phyloP scores from a whole-genome alignment of 2,888 invertebrate genomes.

The Tinea pellionella region DNA sequence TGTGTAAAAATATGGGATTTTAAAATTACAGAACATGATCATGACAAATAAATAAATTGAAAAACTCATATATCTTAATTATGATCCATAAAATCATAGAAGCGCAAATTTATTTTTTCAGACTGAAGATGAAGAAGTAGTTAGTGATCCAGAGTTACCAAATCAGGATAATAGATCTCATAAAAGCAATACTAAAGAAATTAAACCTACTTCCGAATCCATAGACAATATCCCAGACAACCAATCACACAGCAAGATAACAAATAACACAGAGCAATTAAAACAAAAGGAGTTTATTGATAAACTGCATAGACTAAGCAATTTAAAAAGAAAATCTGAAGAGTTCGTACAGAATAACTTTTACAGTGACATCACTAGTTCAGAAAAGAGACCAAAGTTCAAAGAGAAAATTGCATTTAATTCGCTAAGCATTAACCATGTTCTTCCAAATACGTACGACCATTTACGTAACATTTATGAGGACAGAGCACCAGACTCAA shows the following conservation, averaged over 20 bases:
- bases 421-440: constrained; percentile 32
- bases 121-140: constrained; percentile 54
- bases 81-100: too few species aligned
- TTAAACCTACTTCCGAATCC: neutral
- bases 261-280: constrained; percentile 34
- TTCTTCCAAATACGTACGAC: constrained; percentile 39
- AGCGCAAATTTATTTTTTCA: constrained; percentile 22
- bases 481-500: constrained; percentile 45
- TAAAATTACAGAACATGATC: too few species aligned
- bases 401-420: constrained; percentile 43
- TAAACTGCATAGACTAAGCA: constrained; percentile 53
- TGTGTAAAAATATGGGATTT: too few species aligned
- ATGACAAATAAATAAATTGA: too few species aligned
- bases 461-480: constrained; percentile 46
- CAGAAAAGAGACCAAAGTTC: constrained; percentile 53
- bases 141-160: constrained; percentile 41
- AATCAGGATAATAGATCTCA: constrained; percentile 38
- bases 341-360: constrained; percentile 57
- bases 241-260: constrained; percentile 29
- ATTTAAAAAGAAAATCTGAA: constrained; percentile 59
- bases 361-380: constrained; percentile 37
- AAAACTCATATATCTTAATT: too few species aligned
- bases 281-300: constrained; percentile 58
- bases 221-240: constrained; percentile 38
- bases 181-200: constrained; percentile 34